Evolutionary conservation across 1,140 invertebrate species (phyloP), one percentile per base, ranked within the genome.

Genomic region (Meloidogyne hapla): DNA sequence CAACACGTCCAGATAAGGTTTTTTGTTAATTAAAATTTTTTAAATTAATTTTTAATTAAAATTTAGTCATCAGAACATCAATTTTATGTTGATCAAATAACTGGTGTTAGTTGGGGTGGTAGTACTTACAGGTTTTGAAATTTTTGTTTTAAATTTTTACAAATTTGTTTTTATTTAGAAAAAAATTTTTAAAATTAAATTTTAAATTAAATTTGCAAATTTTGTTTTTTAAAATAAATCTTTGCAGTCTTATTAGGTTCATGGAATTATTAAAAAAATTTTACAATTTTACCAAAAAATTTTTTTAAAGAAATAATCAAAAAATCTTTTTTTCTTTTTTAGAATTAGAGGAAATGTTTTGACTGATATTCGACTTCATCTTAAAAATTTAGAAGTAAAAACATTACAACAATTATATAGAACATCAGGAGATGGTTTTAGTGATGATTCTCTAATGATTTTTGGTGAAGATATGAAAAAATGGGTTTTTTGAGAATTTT

Each of bases 401-500:
- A 73, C 70, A 0, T 61, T 73, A 9, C 64, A 28, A 21, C 45
- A 73, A 63, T 38, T 73, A 21, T 61, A 73, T 38, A 42, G 70
- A 2, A 18, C 48, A 4, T 28, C 61, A 23, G 70, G 45, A 21
- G 56, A 56, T 40, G 33, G 38, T 21, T 63, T 73, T 12, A 61
- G n/a, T n/a, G 64, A 73, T 13, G 70, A 73, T 25, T 56, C 70
- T 40, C n/a, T 73, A 6, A 61, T 21, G 40, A 65, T 73, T 33
- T 73, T 73, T 61, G 56, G 33, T 15, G 70, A 73, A 15, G 70
- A 73, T 38, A 73, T 73, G 70, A 73, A 73, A 64, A 28, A 73
- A 23, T 73, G 70, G 70, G 70, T 73, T 61, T 56, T 12, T 61
- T n/a, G n/a, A n/a, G n/a, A n/a, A 62, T 61, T 62, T 56, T 23